Percentiles rank a stretch among this genome's conserved stretches.
These are phyloP conservation scores for Drosophila pectinifera DNA, from an alignment of 1,140 invertebrate species.

Conservation along the genomic window DNA sequence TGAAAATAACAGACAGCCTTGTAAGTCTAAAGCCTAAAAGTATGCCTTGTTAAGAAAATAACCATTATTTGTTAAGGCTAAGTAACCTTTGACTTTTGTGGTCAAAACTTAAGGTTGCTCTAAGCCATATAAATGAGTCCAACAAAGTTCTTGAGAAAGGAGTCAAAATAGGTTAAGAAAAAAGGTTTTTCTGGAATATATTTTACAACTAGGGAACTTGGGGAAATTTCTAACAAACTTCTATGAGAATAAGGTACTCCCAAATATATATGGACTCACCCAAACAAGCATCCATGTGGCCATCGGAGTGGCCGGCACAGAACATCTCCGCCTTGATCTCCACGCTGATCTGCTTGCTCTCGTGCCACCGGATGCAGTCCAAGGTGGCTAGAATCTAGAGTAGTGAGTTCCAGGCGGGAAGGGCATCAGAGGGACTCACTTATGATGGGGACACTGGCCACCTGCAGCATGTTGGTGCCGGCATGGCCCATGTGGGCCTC, in stretches of 20 bases:
- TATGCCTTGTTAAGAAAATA: neutral
- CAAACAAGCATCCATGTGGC: constrained; percentile 92
- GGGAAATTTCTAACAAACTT: no score
- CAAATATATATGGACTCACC: no score
- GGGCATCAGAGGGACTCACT: constrained; percentile 85
- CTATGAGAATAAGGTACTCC: no score
- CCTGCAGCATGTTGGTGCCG: constrained; percentile 92
- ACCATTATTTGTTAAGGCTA: neutral
- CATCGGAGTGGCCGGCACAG: constrained; percentile 93
- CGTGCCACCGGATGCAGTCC: constrained; percentile 92
- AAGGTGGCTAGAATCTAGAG: constrained; percentile 85
- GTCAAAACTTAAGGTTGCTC: neutral
- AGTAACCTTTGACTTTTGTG: neutral
- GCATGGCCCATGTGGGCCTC: constrained; percentile 90
- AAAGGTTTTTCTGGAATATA: neutral
- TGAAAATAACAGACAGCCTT: neutral
- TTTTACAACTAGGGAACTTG: no score
- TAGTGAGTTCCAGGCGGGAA: neutral
- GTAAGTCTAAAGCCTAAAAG: constrained; percentile 7
- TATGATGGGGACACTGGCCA: constrained; percentile 92
- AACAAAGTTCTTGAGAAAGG: no score
- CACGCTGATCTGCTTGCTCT: constrained; percentile 90
- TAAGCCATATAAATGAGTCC: no score
- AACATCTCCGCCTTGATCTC: constrained; percentile 91
- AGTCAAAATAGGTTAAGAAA: neutral